Evolutionary conservation across 2,113 vertebrate genomes (phyloP).

Genomic region (Pyrgilauda ruficollis): DNA sequence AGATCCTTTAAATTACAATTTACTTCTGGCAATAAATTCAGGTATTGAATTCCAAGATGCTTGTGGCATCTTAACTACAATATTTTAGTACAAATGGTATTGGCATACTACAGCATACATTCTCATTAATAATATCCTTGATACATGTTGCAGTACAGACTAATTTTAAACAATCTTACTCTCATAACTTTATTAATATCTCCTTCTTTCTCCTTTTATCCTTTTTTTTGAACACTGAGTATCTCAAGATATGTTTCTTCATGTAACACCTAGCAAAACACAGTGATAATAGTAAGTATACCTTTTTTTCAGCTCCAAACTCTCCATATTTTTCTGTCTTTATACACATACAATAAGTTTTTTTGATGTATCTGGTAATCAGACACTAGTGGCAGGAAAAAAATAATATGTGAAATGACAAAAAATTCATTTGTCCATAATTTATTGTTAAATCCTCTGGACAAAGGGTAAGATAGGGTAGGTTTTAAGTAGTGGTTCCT

Average conservation of each 20-base stretch:
- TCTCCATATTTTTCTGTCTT: not conserved
- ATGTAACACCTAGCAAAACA: not conserved
- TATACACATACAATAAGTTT: not conserved
- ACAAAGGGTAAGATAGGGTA: not conserved
- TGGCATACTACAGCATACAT: not conserved
- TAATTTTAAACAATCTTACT: not conserved
- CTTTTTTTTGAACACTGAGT: not conserved
- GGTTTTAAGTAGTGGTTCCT: not conserved
- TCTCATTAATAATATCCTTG: not conserved
- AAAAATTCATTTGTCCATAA: not conserved
- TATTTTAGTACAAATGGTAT: not conserved
- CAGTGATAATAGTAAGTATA: not conserved
- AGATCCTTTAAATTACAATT: not conserved
- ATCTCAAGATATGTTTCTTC: fast-evolving
- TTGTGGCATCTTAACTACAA: not conserved
- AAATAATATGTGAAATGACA: not conserved
- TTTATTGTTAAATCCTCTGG: not conserved
- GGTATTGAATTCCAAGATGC: not conserved
- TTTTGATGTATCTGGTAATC: not conserved
- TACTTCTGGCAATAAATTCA: not conserved
- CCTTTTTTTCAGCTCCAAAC: not conserved
- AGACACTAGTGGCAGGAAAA: not conserved
- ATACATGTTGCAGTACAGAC: not conserved
- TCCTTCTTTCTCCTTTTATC: not conserved
- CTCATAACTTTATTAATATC: not conserved